Conservation (phyloP, 2,888 invertebrate species). For the Yponomeuta cagnagella region DNA sequence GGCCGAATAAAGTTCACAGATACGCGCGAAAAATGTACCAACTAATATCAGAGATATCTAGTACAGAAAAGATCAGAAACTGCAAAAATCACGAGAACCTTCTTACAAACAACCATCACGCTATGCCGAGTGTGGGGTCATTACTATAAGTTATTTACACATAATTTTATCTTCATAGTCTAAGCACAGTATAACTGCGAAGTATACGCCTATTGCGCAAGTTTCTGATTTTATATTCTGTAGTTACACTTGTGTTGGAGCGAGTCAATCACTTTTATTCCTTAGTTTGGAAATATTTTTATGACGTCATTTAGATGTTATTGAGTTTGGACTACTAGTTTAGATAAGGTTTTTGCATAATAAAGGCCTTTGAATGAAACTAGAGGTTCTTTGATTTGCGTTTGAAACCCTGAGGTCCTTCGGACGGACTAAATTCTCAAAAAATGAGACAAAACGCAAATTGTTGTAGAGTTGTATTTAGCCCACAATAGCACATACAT, state of each 20-base stretch:
- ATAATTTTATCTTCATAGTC: too few species aligned
- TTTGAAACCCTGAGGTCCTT: background rate
- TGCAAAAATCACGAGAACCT: background rate
- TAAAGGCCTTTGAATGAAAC: background rate
- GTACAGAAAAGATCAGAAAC: background rate
- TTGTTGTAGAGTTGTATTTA: background rate
- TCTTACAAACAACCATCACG: too few species aligned
- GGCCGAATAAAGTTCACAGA: slow-evolving; percentile 2
- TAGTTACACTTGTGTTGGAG: background rate
- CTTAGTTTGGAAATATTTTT: background rate
- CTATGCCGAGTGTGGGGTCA: too few species aligned
- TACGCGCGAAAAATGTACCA: background rate
- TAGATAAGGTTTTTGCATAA: background rate
- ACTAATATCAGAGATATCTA: background rate
- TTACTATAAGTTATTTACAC: too few species aligned
- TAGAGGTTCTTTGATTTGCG: background rate
- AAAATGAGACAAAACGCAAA: background rate
- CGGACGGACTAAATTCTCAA: background rate
- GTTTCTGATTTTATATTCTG: too few species aligned
- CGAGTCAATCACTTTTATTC: background rate
- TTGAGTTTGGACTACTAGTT: background rate
- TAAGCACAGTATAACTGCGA: too few species aligned
- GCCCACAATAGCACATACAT: background rate
- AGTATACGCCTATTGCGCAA: too few species aligned
- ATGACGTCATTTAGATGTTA: background rate